phyloP scores from a whole-genome alignment of 2,888 invertebrate genomes.

The Alcis repandata region DNA sequence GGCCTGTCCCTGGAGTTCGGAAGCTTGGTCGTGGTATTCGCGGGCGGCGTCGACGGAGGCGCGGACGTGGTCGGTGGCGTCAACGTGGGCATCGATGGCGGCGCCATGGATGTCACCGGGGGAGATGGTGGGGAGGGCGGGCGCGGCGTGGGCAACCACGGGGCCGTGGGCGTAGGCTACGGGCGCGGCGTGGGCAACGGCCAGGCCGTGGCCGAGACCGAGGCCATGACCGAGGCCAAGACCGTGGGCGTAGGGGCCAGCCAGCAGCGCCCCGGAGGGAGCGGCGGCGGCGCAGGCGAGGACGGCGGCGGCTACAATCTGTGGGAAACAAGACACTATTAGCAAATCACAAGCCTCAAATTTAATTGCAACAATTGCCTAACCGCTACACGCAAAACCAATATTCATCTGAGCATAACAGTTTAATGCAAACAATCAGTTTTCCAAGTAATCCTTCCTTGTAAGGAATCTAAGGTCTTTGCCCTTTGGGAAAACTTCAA shows the following conservation, averaged over 20 bases:
- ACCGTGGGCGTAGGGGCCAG: conserved; percentile 66
- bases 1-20: conserved; percentile 78
- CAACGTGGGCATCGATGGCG: conserved; percentile 81
- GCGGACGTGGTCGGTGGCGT: conserved; percentile 79
- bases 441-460: too few relatives aligned
- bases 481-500: too few relatives aligned
- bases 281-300: conserved; percentile 80
- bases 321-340: conserved; percentile 50
- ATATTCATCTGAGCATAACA: too few relatives aligned
- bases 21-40: conserved; percentile 79
- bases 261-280: conserved; percentile 75
- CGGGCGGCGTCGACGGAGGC: conserved; percentile 78
- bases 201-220: conserved; percentile 42
- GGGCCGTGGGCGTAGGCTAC: conserved; percentile 63
- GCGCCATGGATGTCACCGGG: conserved; percentile 78
- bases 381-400: too few relatives aligned
- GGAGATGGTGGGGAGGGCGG: conserved; percentile 77
- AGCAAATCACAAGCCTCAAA: not conserved
- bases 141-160: conserved; percentile 61
- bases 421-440: too few relatives aligned
- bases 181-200: conserved; percentile 58
- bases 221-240: conserved; percentile 42
- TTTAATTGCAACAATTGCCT: not conserved
- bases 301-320: conserved; percentile 87
- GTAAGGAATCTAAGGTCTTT: too few relatives aligned